These are phyloP conservation scores for Solenopsis invicta DNA, from an alignment of 1,140 invertebrate species.

Conservation along the genomic window DNA sequence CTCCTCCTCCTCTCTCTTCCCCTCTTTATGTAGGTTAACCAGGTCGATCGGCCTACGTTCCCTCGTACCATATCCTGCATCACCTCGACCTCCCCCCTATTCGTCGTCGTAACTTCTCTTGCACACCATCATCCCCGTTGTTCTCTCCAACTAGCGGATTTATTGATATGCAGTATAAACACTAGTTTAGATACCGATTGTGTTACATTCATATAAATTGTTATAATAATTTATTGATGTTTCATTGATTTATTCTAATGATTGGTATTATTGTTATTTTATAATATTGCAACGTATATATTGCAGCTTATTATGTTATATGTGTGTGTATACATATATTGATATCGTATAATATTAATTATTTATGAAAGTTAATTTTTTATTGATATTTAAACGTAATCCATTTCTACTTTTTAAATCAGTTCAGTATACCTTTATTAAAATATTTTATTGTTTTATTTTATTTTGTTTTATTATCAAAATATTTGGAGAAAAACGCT, in stretches of 20 bases:
- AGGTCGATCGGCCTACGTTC: slow-evolving; percentile 59
- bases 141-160: slow-evolving; percentile 9
- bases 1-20: neutral
- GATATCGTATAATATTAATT: neutral
- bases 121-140: slow-evolving; percentile 19
- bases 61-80: slow-evolving; percentile 42
- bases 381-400: neutral
- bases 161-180: slow-evolving; percentile 34
- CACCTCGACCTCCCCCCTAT: slow-evolving; percentile 29
- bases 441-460: slow-evolving; percentile 21
- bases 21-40: slow-evolving; percentile 56
- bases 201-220: too few relatives aligned
- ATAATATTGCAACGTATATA: slow-evolving; percentile 2
- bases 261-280: neutral
- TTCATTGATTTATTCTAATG: neutral
- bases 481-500: neutral
- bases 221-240: neutral
- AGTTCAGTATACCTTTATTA: neutral
- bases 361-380: slow-evolving; percentile 18
- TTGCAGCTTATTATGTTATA: neutral
- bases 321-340: neutral
- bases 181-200: neutral
- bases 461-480: neutral
- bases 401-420: neutral
- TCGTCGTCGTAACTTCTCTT: slow-evolving; percentile 42